Base-by-base conservation (phyloP, 2,113 vertebrate genomes). In the Engystomops pustulosus region DNA sequence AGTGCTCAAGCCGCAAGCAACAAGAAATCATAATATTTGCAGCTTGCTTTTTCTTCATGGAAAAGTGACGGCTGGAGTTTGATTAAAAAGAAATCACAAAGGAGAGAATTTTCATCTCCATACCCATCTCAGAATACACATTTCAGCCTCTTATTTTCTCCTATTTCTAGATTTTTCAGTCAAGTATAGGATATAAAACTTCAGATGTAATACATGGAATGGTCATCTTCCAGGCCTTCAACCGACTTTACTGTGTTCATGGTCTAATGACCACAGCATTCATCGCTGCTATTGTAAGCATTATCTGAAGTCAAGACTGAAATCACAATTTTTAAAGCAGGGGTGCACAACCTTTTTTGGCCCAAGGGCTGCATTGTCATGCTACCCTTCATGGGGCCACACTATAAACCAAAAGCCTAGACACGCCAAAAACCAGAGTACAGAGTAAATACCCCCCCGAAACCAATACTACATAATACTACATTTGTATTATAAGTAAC, bases 51-150 rank as follows among this genome's bases (percentile, higher is more conserved):
- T 62, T 14, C 36, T 74, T 83, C 34, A 18, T 32, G 45, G 55
- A 20, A 34, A 68, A 78, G 20, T 75, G 70, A 51, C 18, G 27
- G 60, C 27, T 38, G 45, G 12, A 65, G 60, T 68, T 84, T 77
- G 72, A 84, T 84, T 84, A 78, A 84, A 77, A 65, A 41, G 30
- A 84, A 84, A 84, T 78, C 60, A 78, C 60, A 68, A 69, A 84
- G 60, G 72, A 78, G 58, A 18, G 17, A 45, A 84, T 53, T 68
- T 76, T 44, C 62, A 53, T 84, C 65, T 51, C 55, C 41, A 32
- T 76, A 38, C 25, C 47, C 55, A 62, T 55, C n/a, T 75, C 70
- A 83, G 38, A 76, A 76, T 76, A 45, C 20, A 49, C 44, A 51
- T 53, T 80, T 32, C 78, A 51, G 10, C 1, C 38, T 81, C 55